phyloP scores from a whole-genome alignment of 2,113 vertebrate species.

The Hymenochirus boettgeri region DNA sequence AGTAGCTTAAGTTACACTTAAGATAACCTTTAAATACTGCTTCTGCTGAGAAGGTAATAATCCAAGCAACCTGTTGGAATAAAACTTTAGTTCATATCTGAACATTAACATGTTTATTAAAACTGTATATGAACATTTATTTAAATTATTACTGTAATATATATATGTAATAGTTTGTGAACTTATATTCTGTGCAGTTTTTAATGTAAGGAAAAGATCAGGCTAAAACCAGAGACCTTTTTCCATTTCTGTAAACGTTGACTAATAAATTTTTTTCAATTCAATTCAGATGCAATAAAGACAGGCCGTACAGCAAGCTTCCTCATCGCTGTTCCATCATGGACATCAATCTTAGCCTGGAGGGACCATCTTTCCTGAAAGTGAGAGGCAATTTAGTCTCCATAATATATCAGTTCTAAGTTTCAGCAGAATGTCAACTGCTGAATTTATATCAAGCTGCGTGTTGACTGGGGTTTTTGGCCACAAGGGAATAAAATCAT shows the following conservation, averaged over 20 bases:
- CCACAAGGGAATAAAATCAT: slow-evolving; percentile 46
- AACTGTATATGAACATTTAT: too few species aligned
- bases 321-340: slow-evolving; percentile 39
- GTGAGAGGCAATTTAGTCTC: slow-evolving; percentile 51
- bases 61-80: too few species aligned
- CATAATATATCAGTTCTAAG: slow-evolving; percentile 48
- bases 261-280: slow-evolving; percentile 29
- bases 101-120: too few species aligned
- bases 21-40: too few species aligned
- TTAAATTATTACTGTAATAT: neutral
- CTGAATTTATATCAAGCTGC: slow-evolving; percentile 52
- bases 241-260: slow-evolving; percentile 31
- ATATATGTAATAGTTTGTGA: neutral
- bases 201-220: slow-evolving; percentile 1
- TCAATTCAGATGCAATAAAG: slow-evolving; percentile 39
- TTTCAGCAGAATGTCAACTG: slow-evolving; percentile 48
- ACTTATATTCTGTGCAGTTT: neutral
- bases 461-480: slow-evolving; percentile 43
- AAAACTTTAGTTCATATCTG: too few species aligned
- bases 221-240: slow-evolving; percentile 27
- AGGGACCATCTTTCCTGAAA: slow-evolving; percentile 51
- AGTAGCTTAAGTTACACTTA: too few species aligned
- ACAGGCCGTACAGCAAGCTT: slow-evolving; percentile 36
- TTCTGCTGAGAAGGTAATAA: too few species aligned
- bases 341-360: slow-evolving; percentile 44